Base-by-base conservation (phyloP, 2,888 invertebrate genomes). In the Caenorhabditis sinica region DNA sequence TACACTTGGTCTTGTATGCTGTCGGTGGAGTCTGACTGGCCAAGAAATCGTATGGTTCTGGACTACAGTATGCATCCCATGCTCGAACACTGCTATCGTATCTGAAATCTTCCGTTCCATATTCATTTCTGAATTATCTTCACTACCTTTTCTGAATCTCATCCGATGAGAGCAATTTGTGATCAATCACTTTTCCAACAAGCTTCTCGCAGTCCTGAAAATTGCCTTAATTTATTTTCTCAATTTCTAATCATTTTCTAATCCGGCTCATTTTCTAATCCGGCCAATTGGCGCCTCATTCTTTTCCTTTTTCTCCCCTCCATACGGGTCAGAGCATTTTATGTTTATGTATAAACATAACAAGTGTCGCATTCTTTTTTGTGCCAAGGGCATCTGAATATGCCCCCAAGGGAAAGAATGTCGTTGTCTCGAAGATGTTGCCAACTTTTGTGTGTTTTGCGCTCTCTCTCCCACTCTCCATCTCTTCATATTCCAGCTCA, bases 101-200 rank as follows among this genome's bases (percentile, higher is more conserved):
- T 75, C 89, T 89, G 68, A 20, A 87, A 83, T 23, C 30, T 13
- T 28, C 5, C 15, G 15, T 15, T 56, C 15, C 2, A 13, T 65
- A 17, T 30, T 43, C 23, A 23, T 43, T 25, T 40, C 33, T 40
- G 49, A 40, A 36, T 15, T 9, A 28, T n/a, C n/a, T n/a, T 33
- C 9, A 58, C 0, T 63, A 88, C 86, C 88, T 82, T 49, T 89
- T 87, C 75, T 88, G 89, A 20, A 91, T 90, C 79, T 92, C 91
- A 74, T 93, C 92, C 23, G 92, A 88, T 28, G 90, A 90, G 28
- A 91, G 87, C 69, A 94, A 83, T 73, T 93, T 92, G 88, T 94
- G 94, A 84, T 94, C 93, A 23, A 94, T 89, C 5, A 93, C 90
- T 69, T 93, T 85, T 23, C 92, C 92, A 72, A 90, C 90, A 60